Percentiles rank a stretch among this genome's conserved stretches.
Evolutionary conservation across 2,888 invertebrate genomes (phyloP).

Genomic region (Ceriagrion tenellum): DNA sequence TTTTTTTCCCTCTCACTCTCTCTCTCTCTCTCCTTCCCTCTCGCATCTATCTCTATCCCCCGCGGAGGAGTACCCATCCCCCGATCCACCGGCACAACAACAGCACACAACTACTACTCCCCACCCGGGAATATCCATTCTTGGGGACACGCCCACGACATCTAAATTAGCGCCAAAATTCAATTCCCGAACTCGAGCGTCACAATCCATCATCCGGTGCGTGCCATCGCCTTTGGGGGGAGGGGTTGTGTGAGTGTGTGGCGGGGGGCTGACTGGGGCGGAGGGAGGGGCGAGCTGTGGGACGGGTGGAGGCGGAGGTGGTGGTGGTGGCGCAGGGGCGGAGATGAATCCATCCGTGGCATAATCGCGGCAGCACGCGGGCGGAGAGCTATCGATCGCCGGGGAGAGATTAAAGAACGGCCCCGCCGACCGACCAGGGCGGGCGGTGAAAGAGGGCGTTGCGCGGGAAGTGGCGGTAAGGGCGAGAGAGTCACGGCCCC

Average conservation of each 20-base stretch:
- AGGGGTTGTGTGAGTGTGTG: no score
- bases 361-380: constrained; percentile 18
- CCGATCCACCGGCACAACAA: not conserved
- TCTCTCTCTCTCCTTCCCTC: not conserved
- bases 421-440: not conserved
- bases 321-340: no score
- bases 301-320: no score
- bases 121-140: not conserved
- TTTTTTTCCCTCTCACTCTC: no score
- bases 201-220: constrained; percentile 9
- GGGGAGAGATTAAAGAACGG: constrained; percentile 9
- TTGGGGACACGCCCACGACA: not conserved
- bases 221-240: not conserved
- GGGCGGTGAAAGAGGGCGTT: no score
- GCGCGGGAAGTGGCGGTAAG: no score
- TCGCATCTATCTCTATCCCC: not conserved
- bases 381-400: not conserved
- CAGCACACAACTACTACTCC: not conserved
- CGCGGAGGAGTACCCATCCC: not conserved
- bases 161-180: constrained; percentile 18
- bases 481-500: no score
- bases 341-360: not conserved
- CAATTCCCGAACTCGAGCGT: constrained; percentile 10
- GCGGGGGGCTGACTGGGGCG: no score
- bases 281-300: no score